Conservation (phyloP, 2,113 vertebrate genomes). For the Pontoporia blainvillei region DNA sequence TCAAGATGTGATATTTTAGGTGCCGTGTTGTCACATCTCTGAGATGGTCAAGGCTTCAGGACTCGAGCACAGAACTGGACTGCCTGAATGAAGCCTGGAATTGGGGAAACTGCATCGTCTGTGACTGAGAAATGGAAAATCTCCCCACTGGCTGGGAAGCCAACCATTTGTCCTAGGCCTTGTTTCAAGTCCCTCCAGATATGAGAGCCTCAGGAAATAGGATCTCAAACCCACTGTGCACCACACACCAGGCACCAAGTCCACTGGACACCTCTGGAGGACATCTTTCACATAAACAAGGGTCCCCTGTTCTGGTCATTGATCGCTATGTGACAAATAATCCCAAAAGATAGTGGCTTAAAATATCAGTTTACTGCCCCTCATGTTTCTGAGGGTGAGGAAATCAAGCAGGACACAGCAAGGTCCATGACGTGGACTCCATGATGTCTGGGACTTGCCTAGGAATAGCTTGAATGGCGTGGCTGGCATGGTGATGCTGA, state of each 20-base stretch:
- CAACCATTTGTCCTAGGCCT: background rate
- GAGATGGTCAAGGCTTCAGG: background rate
- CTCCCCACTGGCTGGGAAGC: background rate
- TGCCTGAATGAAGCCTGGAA: background rate
- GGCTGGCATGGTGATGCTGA: background rate
- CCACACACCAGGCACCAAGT: background rate
- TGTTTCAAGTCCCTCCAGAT: background rate
- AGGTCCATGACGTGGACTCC: background rate
- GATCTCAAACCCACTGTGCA: background rate
- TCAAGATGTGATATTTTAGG: no score
- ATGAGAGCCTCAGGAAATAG: background rate
- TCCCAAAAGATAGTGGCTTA: background rate
- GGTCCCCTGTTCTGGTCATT: background rate
- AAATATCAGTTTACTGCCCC: background rate
- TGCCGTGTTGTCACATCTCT: background rate
- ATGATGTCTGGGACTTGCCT: background rate
- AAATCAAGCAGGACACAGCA: background rate
- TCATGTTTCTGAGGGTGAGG: background rate
- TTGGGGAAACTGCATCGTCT: background rate
- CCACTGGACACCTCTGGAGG: no score
- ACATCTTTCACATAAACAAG: background rate
- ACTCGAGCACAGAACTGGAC: background rate
- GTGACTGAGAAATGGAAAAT: background rate
- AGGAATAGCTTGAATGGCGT: background rate
- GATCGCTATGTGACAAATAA: background rate